Percentiles rank a stretch among this genome's conserved stretches.
Conservation (phyloP, 1,140 invertebrate genomes). For the Zeugodacus cucurbitae region DNA sequence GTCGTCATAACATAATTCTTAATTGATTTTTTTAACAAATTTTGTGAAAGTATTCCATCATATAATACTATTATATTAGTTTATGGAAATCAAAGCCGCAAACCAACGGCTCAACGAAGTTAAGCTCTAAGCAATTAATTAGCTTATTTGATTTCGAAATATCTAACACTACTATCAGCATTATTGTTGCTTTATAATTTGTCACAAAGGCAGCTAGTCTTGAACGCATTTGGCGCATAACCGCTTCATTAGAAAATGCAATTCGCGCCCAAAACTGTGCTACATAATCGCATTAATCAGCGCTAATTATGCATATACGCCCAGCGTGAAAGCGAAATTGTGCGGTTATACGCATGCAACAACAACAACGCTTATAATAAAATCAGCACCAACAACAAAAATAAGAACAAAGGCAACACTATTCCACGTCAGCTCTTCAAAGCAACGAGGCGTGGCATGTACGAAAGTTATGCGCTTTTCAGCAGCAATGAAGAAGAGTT, state of each 20-base stretch:
- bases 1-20: too few relatives aligned
- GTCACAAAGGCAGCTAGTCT: neutral
- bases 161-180: neutral
- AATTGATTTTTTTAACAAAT: too few relatives aligned
- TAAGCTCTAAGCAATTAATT: neutral
- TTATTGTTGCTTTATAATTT: neutral
- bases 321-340: conserved; percentile 9
- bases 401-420: neutral
- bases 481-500: neutral
- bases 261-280: conserved; percentile 16
- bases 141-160: neutral
- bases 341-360: neutral
- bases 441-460: neutral
- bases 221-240: neutral
- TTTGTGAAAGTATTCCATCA: too few relatives aligned
- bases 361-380: neutral
- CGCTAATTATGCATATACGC: conserved; percentile 26
- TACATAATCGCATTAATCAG: conserved; percentile 21
- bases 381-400: neutral
- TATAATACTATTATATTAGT: too few relatives aligned
- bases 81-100: too few relatives aligned
- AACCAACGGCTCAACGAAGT: neutral
- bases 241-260: neutral
- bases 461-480: neutral
- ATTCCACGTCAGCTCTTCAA: neutral